Base-by-base conservation (phyloP, 2,113 vertebrate genomes). In the Himantopus leucocephalus region DNA sequence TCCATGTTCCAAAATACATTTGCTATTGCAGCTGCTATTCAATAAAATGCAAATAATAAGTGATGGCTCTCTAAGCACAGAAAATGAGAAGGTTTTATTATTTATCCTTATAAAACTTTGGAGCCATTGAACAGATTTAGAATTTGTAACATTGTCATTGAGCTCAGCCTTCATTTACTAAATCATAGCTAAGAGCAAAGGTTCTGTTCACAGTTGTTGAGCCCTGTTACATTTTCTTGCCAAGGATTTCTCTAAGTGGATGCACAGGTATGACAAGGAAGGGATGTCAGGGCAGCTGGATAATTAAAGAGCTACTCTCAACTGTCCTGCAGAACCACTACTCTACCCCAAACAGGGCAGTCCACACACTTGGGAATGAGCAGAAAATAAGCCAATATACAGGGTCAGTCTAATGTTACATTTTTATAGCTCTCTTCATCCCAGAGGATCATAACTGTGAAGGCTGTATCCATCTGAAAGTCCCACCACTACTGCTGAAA, bases 31-130 rank as follows among this genome's bases (percentile, higher is more conserved):
- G 52, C 55, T 92, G 71, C 59, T 93, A 24, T 67, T 79, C 83
- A 85, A 90, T 85, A 90, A 95, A 91, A 88, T 74, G 34, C 41
- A 79, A 63, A 92, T 85, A 85, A 48, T 73, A 93, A 93, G 63
- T 85, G 88, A 90, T 67, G 32, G 56, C 39, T 88, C 45, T 94
- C 67, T 63, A 92, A 93, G 64, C 30, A 59, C 35, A 77, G 92
- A 91, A 86, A 59, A 86, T 59, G 16, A 72, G 35, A 85, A 66
- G 39, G 23, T 89, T 96, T 88, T 87, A 27, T 68, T 91, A 76
- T 85, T 94, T 97, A 64, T 79, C 83, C 58, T 71, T 85, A 70
- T 39, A 80, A 95, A 90, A 95, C 55, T 58, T 93, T 7, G 66
- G 50, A 90, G 39, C 32, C 48, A 66, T 53, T 68, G 70, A 94